A percentile compares a stretch with the other conserved stretches of the same genome.
phyloP scores from a whole-genome alignment of 1,140 invertebrate genomes.

The Microplitis demolitor region DNA sequence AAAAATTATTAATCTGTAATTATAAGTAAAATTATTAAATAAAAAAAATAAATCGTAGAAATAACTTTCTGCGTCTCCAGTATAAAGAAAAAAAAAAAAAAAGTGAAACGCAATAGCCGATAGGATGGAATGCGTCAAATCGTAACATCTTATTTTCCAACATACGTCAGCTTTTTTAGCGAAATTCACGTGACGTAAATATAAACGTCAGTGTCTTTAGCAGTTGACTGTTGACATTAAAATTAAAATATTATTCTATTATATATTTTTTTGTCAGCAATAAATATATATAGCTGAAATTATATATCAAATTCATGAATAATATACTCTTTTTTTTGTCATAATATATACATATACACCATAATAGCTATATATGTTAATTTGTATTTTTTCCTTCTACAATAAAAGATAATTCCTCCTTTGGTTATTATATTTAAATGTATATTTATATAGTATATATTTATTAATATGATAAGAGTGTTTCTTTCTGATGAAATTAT shows the following conservation, averaged over 20 bases:
- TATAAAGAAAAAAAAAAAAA: background rate
- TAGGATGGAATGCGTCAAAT: conserved; percentile 12
- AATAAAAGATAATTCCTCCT: background rate
- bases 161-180: conserved; percentile 15
- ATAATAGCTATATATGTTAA: background rate
- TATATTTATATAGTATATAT: too few relatives aligned
- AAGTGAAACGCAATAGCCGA: conserved; percentile 13
- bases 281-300: background rate
- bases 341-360: background rate
- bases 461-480: too few relatives aligned
- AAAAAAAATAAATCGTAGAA: background rate
- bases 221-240: conserved; percentile 2
- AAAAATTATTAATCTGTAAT: too few relatives aligned
- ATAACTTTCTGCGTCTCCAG: background rate
- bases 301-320: background rate
- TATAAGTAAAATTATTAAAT: background rate
- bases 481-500: too few relatives aligned
- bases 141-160: background rate
- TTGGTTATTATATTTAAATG: background rate
- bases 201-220: conserved; percentile 14
- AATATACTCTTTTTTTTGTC: background rate
- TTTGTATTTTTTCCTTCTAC: background rate
- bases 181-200: conserved; percentile 17
- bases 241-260: background rate
- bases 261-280: background rate